phyloP scores from a whole-genome alignment of 2,797 vertebrate species.

The Sebastes iracundus region DNA sequence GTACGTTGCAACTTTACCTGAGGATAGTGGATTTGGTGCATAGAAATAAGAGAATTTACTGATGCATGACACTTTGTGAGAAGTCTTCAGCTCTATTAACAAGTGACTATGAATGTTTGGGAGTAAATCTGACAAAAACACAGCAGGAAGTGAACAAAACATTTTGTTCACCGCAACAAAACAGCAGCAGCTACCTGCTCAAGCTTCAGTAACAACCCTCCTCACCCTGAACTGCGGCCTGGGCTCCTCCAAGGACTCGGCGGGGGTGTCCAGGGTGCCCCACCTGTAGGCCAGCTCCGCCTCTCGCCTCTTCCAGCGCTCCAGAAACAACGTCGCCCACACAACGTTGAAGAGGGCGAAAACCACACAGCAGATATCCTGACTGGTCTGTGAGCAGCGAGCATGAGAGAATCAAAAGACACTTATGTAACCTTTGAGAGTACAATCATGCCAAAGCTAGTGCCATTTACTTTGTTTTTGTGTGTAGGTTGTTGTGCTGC shows the following conservation, averaged over 20 bases:
- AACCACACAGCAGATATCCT: constrained; percentile 93
- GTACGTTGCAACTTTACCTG: neutral
- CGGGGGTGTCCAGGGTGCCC: constrained; percentile 91
- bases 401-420: neutral
- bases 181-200: neutral
- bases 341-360: constrained; percentile 96
- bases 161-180: neutral
- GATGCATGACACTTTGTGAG: neutral
- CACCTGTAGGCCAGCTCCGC: constrained; percentile 93
- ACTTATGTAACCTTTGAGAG: neutral
- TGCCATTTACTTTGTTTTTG: neutral
- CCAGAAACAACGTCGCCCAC: constrained; percentile 93
- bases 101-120: neutral
- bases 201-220: neutral
- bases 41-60: neutral
- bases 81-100: no score
- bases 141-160: neutral
- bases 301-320: constrained; percentile 93
- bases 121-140: neutral
- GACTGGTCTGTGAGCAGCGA: constrained; percentile 85
- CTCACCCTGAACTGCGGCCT: constrained; percentile 94
- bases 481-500: neutral
- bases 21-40: neutral
- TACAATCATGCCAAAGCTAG: neutral
- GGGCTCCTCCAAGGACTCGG: constrained; percentile 91